These are phyloP conservation scores for Sarotherodon lohbergeri DNA, from an alignment of 2,113 vertebrate genomes.

Conservation along the genomic window DNA sequence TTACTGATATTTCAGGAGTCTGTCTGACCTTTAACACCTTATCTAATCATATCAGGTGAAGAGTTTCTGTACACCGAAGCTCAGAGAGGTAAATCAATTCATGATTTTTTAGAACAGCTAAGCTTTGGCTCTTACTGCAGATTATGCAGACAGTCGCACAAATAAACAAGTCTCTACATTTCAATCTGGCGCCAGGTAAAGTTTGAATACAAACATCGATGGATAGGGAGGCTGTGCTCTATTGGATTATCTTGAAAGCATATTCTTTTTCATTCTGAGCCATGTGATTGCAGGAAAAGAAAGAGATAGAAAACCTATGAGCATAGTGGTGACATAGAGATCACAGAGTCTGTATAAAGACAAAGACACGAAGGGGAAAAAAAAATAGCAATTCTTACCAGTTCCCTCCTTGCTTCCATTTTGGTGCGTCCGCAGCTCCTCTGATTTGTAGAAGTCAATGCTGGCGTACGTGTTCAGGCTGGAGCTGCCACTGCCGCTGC, in stretches of 20 bases:
- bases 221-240: neutral
- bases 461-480: slow-evolving; percentile 75
- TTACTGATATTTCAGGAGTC: slow-evolving; percentile 8
- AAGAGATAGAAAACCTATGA: neutral
- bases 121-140: neutral
- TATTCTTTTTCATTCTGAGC: neutral
- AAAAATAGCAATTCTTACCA: slow-evolving; percentile 55
- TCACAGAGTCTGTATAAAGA: neutral
- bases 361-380: neutral
- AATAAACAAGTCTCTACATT: slow-evolving; percentile 13
- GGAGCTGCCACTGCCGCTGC: slow-evolving; percentile 31
- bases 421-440: slow-evolving; percentile 66
- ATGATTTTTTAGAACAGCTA: neutral
- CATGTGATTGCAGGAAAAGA: neutral
- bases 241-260: slow-evolving; percentile 26
- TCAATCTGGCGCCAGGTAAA: slow-evolving; percentile 45
- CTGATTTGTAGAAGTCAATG: slow-evolving; percentile 80
- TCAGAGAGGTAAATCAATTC: slow-evolving; percentile 2
- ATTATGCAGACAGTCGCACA: neutral
- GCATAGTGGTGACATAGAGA: neutral
- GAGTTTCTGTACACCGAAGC: neutral
- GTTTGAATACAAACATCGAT: slow-evolving; percentile 38
- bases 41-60: slow-evolving; percentile 10
- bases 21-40: slow-evolving; percentile 1
- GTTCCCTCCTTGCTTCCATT: slow-evolving; percentile 65